These are phyloP conservation scores for Aquatica leii DNA, from an alignment of 2,888 invertebrate genomes.

Conservation along the genomic window DNA sequence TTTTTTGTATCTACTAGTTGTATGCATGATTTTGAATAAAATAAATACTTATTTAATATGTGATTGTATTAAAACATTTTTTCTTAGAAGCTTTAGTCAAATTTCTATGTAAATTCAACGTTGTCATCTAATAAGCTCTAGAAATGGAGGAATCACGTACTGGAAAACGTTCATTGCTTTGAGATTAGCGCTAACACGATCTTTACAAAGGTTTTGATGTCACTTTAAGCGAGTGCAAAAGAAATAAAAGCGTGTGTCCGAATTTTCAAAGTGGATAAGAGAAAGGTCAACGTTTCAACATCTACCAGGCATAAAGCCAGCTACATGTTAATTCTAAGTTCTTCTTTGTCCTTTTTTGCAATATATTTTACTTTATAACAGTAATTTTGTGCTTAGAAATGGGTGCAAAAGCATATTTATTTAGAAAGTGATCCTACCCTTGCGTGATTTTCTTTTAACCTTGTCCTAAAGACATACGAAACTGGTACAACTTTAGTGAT, in stretches of 20 bases:
- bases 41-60: too few species aligned
- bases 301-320: slow-evolving; percentile 15
- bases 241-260: slow-evolving; percentile 35
- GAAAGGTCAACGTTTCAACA: slow-evolving; percentile 24
- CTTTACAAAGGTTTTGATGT: slow-evolving; percentile 41
- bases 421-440: slow-evolving; percentile 32
- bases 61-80: too few species aligned
- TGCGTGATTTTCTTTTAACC: slow-evolving; percentile 36
- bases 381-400: slow-evolving; percentile 32
- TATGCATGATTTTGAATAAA: too few species aligned
- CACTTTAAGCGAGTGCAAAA: slow-evolving; percentile 37
- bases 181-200: slow-evolving; percentile 43
- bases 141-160: slow-evolving; percentile 35
- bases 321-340: slow-evolving; percentile 7
- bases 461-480: slow-evolving; percentile 55
- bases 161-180: slow-evolving; percentile 41
- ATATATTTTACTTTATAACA: slow-evolving; percentile 23
- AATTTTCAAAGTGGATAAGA: slow-evolving; percentile 30
- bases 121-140: slow-evolving; percentile 31
- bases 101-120: slow-evolving; percentile 33
- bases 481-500: slow-evolving; percentile 52
- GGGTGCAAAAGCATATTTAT: slow-evolving; percentile 33
- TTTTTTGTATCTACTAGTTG: too few species aligned
- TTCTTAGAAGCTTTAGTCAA: slow-evolving; percentile 2
- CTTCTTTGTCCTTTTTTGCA: slow-evolving; percentile 17